Base-by-base conservation (phyloP, 2,797 vertebrate species). In the Onychomys torridus region DNA sequence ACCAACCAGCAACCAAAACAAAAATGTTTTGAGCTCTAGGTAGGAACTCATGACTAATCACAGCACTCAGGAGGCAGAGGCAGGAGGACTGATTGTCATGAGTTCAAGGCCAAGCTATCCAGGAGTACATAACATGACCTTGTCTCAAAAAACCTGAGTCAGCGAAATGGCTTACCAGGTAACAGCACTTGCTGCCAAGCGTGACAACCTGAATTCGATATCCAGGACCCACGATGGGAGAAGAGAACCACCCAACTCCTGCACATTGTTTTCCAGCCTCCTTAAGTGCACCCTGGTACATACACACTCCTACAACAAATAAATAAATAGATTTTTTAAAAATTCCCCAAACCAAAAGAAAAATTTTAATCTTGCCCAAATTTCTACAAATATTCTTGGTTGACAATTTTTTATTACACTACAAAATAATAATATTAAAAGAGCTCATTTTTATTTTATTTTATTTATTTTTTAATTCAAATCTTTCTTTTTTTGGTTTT, bases 301-400 rank as follows among this genome's bases (percentile, higher is more conserved):
- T 17, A 9, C 9, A 4, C 17, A 9, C 29, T 17, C 49, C 17
- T 29, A n/a, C 40, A 65, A 29, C 40, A 84, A 65, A 34, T 12
- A 46, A 11, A 63, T 19, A 43, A 29, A 59, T 32, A 49, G 34
- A 52, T 52, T 52, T 52, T 52, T 37, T 17, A 0, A 59, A 82
- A 57, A 59, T 9, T 49, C 27, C 43, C 13, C 13, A 49, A 32
- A 73, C n/a, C n/a, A 73, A 73, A 73, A 73, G 23, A 10, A 2
- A 43, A 43, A 27, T 65, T 83, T 43, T 21, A 65, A 57, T 84
- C 27, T 73, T 92, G n/a, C 73, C 69, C 12, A 95, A 4, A 46
- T 83, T 86, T 73, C n/a, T 89, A 27, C 46, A 92, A 75, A 61
- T 86, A 76, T 95, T 96, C 34, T 2, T 93, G 25, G 37, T 55